These are phyloP conservation scores for Heterochromis multidens DNA, from an alignment of 2,113 vertebrate genomes.

Conservation along the genomic window DNA sequence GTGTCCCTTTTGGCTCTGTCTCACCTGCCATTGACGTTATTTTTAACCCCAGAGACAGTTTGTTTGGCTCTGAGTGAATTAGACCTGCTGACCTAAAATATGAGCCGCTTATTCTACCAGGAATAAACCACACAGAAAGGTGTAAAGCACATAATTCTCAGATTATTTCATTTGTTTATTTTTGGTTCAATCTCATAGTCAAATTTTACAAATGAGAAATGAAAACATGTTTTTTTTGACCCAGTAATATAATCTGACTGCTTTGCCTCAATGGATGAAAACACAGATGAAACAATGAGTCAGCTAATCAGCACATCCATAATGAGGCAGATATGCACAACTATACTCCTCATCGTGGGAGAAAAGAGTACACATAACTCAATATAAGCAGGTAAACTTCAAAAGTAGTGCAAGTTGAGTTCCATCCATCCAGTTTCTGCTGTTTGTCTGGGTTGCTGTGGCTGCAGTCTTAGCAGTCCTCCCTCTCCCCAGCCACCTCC, in stretches of 20 bases:
- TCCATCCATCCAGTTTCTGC: neutral
- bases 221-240: neutral
- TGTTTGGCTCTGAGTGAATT: slow-evolving; percentile 9
- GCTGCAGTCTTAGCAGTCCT: neutral
- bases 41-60: slow-evolving; percentile 9
- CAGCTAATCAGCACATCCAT: no score
- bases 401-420: neutral
- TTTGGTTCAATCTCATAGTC: neutral
- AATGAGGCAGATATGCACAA: neutral
- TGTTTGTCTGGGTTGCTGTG: neutral
- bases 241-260: neutral
- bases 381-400: neutral
- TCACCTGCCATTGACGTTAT: slow-evolving; percentile 36
- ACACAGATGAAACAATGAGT: neutral
- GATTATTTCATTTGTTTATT: neutral
- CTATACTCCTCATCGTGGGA: neutral
- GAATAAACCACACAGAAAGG: neutral
- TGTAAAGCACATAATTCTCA: neutral
- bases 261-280: neutral
- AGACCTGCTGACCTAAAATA: neutral
- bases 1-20: neutral
- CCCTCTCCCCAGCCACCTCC: neutral
- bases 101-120: neutral
- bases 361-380: neutral
- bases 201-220: neutral